These are phyloP conservation scores for Pandemis corylana DNA, from an alignment of 2,888 invertebrate species.

Conservation along the genomic window DNA sequence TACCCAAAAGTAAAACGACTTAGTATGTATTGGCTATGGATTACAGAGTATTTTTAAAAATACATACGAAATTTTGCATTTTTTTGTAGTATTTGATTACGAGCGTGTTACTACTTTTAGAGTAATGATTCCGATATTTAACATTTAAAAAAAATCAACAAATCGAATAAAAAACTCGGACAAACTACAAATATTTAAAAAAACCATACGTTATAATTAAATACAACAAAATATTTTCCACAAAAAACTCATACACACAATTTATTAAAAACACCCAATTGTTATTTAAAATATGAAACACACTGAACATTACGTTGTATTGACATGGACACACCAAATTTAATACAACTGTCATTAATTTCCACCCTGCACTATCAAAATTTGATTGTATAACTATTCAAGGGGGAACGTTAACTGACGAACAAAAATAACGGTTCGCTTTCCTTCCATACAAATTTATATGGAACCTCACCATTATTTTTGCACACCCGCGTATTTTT, in stretches of 20 bases:
- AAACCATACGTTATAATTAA: neutral
- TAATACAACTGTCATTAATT: slow-evolving; percentile 31
- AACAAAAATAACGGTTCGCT: no score
- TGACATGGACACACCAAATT: slow-evolving; percentile 59
- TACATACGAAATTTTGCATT: neutral
- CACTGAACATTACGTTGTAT: slow-evolving; percentile 43
- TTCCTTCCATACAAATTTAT: no score
- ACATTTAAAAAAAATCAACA: neutral
- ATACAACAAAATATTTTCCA: neutral
- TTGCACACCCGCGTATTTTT: no score
- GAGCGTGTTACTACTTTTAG: neutral
- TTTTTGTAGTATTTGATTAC: neutral
- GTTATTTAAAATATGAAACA: slow-evolving; percentile 40
- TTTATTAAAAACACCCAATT: slow-evolving; percentile 45
- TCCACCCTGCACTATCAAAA: slow-evolving; percentile 20
- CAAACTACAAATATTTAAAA: neutral
- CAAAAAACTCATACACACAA: slow-evolving; percentile 1
- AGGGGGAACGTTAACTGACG: no score
- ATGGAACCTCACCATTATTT: no score
- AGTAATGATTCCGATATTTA: neutral
- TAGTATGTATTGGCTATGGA: neutral
- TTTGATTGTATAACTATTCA: slow-evolving; percentile 20
- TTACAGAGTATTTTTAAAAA: neutral
- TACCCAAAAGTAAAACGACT: neutral
- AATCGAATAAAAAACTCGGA: neutral